Evolutionary conservation across 2,797 vertebrate species (phyloP).

Genomic region (Aselliscus stoliczkanus): DNA sequence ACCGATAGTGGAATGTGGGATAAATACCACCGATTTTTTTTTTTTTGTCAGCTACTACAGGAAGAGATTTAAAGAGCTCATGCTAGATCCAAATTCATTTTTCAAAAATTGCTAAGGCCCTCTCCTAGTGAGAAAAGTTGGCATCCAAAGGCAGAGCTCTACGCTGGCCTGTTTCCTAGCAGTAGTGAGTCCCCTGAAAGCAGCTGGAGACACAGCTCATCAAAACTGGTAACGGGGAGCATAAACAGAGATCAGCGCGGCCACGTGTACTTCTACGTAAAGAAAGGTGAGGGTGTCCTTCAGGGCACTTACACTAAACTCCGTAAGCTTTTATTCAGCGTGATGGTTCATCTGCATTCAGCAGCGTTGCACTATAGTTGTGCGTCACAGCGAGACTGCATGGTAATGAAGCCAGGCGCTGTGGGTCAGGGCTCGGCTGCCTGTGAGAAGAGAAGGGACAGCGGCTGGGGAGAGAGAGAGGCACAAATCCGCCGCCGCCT

Average conservation of each 20-base stretch:
- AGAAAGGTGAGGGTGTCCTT: slow-evolving; percentile 76
- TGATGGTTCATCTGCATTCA: slow-evolving; percentile 80
- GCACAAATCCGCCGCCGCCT: slow-evolving; percentile 1
- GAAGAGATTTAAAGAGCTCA: slow-evolving; percentile 38
- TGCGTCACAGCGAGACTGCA: slow-evolving; percentile 82
- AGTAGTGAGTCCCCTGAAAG: background rate
- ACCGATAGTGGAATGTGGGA: background rate
- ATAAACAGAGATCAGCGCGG: background rate
- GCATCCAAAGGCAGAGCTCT: slow-evolving; percentile 43
- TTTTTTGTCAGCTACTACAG: slow-evolving; percentile 30
- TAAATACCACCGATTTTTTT: background rate
- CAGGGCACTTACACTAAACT: slow-evolving; percentile 67
- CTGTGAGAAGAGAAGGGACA: slow-evolving; percentile 69
- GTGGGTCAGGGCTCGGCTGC: slow-evolving; percentile 76
- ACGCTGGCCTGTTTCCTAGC: slow-evolving; percentile 41
- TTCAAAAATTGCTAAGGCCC: background rate
- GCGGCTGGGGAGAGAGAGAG: slow-evolving; percentile 56
- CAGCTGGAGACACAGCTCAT: background rate
- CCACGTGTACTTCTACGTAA: slow-evolving; percentile 44
- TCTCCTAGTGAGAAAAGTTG: slow-evolving; percentile 51
- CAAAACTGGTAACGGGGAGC: background rate
- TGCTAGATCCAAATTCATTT: slow-evolving; percentile 35
- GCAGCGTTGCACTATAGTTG: slow-evolving; percentile 71
- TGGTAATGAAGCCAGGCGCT: slow-evolving; percentile 78
- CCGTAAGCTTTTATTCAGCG: slow-evolving; percentile 59